Evolutionary conservation across 1,140 invertebrate species (phyloP).

Genomic region (Aphis gossypii): DNA sequence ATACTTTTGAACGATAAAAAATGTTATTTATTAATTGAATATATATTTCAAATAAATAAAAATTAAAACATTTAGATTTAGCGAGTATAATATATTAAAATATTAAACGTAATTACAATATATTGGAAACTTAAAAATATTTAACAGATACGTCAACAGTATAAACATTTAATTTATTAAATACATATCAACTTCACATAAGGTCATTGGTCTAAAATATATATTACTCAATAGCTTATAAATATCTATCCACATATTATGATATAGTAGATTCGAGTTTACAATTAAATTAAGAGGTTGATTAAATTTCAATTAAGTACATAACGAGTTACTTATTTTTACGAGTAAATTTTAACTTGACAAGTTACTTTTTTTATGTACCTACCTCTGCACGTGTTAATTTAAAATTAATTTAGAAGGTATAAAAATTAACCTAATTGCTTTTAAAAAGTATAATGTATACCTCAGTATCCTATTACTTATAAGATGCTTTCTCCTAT

Average conservation of each 20-base stretch:
- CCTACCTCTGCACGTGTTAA: background rate
- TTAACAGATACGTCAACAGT: background rate
- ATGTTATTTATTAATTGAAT: background rate
- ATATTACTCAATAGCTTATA: background rate
- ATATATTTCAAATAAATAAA: background rate
- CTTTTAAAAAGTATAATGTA: background rate
- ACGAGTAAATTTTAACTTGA: background rate
- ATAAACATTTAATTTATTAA: background rate
- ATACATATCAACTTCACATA: background rate
- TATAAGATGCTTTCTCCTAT: background rate
- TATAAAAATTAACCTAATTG: background rate
- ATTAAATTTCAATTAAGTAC: background rate
- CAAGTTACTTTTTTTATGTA: background rate
- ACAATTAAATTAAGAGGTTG: background rate
- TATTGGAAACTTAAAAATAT: background rate
- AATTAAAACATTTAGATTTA: background rate
- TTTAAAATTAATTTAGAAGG: background rate
- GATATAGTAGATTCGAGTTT: background rate
- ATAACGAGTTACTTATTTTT: slow-evolving; percentile 14
- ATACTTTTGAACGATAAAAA: background rate
- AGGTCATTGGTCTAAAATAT: background rate
- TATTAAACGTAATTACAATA: background rate
- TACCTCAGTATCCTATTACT: background rate
- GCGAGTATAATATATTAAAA: background rate
- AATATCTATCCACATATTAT: background rate